phyloP scores from a whole-genome alignment of 2,797 vertebrate genomes.

The Esox lucius region DNA sequence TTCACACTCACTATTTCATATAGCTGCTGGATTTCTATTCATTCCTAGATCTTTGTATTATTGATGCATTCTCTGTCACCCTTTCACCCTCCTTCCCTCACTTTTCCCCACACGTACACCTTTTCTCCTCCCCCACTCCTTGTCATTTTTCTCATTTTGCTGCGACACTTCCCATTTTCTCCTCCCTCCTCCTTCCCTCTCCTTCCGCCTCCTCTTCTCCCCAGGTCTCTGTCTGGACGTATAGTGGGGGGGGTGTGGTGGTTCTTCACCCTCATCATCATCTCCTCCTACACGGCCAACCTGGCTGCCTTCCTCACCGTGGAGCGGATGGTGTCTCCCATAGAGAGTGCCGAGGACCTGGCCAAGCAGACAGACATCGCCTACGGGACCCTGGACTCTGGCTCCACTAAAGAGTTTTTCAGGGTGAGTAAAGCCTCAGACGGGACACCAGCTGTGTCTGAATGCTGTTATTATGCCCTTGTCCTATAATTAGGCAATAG shows the following conservation, averaged over 20 bases:
- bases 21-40: neutral
- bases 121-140: neutral
- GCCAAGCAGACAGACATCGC: slow-evolving; percentile 98
- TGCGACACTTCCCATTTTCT: neutral
- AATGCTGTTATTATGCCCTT: neutral
- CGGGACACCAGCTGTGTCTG: neutral
- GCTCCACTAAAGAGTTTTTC: slow-evolving; percentile 99
- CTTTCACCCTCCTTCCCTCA: neutral
- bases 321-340: slow-evolving; percentile 95
- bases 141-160: neutral
- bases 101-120: neutral
- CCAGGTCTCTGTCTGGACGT: slow-evolving; percentile 93
- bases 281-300: slow-evolving; percentile 98
- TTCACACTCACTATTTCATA: slow-evolving; percentile 26
- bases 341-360: slow-evolving; percentile 88
- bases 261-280: slow-evolving; percentile 99
- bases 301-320: slow-evolving; percentile 98
- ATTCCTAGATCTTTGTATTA: neutral
- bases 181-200: neutral
- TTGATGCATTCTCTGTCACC: slow-evolving; percentile 1
- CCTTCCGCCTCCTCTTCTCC: neutral
- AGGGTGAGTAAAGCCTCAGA: slow-evolving; percentile 82
- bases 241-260: slow-evolving; percentile 99
- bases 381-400: slow-evolving; percentile 95
- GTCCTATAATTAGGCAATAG: neutral